Conservation (phyloP, 1,140 invertebrate species). For the Bombus cullumanus region DNA sequence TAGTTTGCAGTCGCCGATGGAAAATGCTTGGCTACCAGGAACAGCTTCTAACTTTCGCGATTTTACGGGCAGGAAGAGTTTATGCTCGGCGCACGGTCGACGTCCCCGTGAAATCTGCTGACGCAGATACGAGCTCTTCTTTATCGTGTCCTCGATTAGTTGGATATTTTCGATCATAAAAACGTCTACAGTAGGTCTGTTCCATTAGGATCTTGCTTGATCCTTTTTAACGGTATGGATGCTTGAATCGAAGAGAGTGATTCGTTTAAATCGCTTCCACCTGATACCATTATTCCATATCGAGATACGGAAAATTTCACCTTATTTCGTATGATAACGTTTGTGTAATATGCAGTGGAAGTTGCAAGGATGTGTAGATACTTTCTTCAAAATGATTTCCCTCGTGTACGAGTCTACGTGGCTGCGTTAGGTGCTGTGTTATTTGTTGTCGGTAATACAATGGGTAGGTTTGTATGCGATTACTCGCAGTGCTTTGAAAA, state of each 20-base stretch:
- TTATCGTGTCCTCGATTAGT: constrained; percentile 38
- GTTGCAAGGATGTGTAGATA: background rate
- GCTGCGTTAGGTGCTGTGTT: no score
- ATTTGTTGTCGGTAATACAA: no score
- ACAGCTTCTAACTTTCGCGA: constrained; percentile 50
- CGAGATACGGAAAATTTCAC: background rate
- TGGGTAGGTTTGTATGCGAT: no score
- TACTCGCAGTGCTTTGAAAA: no score
- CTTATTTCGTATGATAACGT: background rate
- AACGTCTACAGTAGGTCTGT: no score
- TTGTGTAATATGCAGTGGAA: background rate
- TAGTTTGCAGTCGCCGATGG: constrained; percentile 13
- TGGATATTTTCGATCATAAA: background rate
- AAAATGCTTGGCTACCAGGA: constrained; percentile 8
- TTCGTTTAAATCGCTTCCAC: background rate
- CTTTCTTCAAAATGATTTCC: no score
- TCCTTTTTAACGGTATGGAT: background rate
- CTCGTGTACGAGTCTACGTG: no score
- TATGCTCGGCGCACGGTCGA: background rate
- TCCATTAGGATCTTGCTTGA: background rate
- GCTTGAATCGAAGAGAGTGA: background rate
- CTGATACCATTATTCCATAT: background rate
- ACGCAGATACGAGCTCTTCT: constrained; percentile 28
- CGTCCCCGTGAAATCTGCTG: constrained; percentile 30
- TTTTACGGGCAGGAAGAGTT: constrained; percentile 49